Evolutionary conservation across 2,113 vertebrate species (phyloP).

Genomic region (Rhinoderma darwinii): DNA sequence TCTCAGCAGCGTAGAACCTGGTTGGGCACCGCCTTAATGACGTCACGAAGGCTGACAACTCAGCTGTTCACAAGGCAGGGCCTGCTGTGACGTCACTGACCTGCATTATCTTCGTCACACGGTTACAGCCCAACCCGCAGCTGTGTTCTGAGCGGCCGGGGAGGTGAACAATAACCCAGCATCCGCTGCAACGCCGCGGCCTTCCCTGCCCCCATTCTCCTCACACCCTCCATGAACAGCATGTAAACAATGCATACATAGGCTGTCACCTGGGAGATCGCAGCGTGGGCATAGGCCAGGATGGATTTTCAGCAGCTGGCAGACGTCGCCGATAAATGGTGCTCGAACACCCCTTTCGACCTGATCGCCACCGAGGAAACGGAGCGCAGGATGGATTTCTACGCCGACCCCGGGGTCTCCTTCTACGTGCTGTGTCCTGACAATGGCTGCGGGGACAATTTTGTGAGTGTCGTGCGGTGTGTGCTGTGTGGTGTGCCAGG

Average conservation of each 20-base stretch:
- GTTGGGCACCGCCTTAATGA: conserved; percentile 53
- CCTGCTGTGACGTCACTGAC: conserved; percentile 48
- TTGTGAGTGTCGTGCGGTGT: conserved; percentile 80
- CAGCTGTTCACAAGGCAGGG: conserved; percentile 37
- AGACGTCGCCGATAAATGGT: conserved; percentile 94
- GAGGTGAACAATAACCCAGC: conserved; percentile 40
- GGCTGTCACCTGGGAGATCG: conserved; percentile 22
- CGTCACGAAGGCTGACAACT: conserved; percentile 35
- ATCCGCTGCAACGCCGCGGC: conserved; percentile 1
- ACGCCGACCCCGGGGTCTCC: conserved; percentile 94
- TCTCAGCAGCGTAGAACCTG: not conserved
- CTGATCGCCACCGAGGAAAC: conserved; percentile 95
- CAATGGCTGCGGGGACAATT: conserved; percentile 88
- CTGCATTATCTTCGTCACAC: conserved; percentile 49
- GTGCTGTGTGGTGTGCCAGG: not conserved
- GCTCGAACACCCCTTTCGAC: conserved; percentile 92
- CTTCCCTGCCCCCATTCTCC: not conserved
- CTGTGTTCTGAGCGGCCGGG: conserved; percentile 19
- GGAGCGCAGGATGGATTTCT: conserved; percentile 94
- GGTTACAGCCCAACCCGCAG: conserved; percentile 41
- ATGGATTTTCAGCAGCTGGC: conserved; percentile 97
- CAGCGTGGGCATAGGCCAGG: conserved; percentile 47
- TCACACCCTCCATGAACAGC: conserved; percentile 36
- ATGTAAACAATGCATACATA: conserved; percentile 62
- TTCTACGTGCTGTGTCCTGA: conserved; percentile 95